Conservation (phyloP, 2,888 invertebrate species). For the Gastracanthus pulcherrimus region DNA sequence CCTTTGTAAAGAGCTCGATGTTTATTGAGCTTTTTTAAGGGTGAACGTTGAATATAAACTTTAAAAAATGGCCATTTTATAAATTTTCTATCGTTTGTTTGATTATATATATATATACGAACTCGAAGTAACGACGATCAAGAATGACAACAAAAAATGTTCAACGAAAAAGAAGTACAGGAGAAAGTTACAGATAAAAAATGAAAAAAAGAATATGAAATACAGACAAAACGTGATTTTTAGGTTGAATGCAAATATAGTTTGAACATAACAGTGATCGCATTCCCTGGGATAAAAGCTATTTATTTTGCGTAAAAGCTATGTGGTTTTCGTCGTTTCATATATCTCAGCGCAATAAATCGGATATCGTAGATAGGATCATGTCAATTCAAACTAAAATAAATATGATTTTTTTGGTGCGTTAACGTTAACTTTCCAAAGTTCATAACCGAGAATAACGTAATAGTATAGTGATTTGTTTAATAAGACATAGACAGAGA, state of each 20-base stretch:
- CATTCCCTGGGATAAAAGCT: constrained; percentile 18
- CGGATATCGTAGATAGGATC: background rate
- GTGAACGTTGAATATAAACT: background rate
- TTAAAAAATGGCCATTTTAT: background rate
- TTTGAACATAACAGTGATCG: constrained; percentile 5
- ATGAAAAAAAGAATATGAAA: no score
- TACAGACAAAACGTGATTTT: background rate
- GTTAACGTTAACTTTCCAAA: background rate
- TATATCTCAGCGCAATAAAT: background rate
- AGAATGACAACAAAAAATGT: constrained; percentile 3
- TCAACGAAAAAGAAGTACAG: background rate
- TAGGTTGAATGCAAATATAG: background rate
- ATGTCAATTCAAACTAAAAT: no score
- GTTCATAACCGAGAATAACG: background rate
- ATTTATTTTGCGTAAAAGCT: background rate
- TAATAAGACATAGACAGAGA: constrained; percentile 15
- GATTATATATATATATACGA: constrained; percentile 35
- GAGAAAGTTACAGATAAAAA: background rate
- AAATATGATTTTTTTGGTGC: background rate
- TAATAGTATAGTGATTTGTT: background rate
- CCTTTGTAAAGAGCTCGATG: constrained; percentile 20
- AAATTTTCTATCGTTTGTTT: background rate
- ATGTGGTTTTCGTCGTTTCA: background rate
- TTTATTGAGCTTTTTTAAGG: constrained; percentile 26
- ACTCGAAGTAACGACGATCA: constrained; percentile 56